Percentiles rank a stretch among this genome's conserved stretches.
Conservation (phyloP, 2,888 invertebrate genomes). For the Nemotelus pantherinus region DNA sequence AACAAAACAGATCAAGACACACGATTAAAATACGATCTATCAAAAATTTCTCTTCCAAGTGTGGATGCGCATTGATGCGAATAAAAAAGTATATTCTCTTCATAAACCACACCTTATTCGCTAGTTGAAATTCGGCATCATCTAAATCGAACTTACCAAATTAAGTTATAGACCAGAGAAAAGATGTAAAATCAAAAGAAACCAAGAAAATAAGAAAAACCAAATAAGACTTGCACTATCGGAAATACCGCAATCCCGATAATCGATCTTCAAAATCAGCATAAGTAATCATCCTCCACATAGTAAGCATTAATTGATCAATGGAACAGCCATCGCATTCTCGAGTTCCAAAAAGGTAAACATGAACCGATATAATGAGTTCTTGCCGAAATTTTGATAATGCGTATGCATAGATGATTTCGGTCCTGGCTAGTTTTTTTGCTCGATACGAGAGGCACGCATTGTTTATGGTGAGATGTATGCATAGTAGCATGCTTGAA, state of each 20-base stretch:
- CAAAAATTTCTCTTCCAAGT: neutral
- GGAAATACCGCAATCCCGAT: slow-evolving; percentile 32
- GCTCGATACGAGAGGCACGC: too few species aligned
- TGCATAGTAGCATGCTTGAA: neutral
- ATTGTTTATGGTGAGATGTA: too few species aligned
- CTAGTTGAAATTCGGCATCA: too few species aligned
- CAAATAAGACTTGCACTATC: neutral
- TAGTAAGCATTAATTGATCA: neutral
- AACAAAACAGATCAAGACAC: neutral
- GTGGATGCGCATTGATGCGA: too few species aligned
- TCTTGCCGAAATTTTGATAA: slow-evolving; percentile 19
- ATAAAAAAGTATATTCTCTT: too few species aligned
- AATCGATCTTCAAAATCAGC: slow-evolving; percentile 34
- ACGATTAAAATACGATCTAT: slow-evolving; percentile 22
- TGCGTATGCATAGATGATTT: neutral
- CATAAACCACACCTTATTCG: too few species aligned
- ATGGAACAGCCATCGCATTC: neutral
- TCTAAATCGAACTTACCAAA: neutral
- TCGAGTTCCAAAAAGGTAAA: neutral
- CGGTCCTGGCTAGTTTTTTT: too few species aligned
- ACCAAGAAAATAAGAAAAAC: neutral
- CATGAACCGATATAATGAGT: neutral
- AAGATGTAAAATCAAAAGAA: neutral
- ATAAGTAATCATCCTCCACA: neutral
- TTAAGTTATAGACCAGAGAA: neutral